Percentiles rank a stretch among this genome's conserved stretches.
phyloP scores from a whole-genome alignment of 2,113 vertebrate species.

The Dascyllus trimaculatus region DNA sequence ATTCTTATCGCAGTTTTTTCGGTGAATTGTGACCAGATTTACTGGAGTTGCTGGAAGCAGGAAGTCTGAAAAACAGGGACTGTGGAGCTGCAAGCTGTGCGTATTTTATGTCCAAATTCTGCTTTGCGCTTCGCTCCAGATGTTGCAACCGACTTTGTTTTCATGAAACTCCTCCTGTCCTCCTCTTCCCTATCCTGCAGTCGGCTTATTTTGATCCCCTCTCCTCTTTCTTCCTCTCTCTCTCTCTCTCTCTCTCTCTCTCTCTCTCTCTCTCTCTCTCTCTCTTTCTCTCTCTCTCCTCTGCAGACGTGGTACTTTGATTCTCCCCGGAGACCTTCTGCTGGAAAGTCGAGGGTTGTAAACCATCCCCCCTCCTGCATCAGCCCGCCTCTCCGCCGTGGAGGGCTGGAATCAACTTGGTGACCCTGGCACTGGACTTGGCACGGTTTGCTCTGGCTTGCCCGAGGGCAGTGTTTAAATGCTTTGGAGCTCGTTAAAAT shows the following conservation, averaged over 20 bases:
- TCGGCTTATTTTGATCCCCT: constrained; percentile 57
- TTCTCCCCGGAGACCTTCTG: constrained; percentile 61
- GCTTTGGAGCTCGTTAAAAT: constrained; percentile 7
- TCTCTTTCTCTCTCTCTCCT: constrained; percentile 55
- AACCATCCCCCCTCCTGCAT: constrained; percentile 54
- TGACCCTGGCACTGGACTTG: constrained; percentile 65
- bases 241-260: constrained; percentile 56
- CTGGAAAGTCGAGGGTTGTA: constrained; percentile 59
- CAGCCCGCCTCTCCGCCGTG: constrained; percentile 64
- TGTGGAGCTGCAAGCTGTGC: constrained; percentile 15
- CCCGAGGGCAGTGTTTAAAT: constrained; percentile 8
- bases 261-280: constrained; percentile 43
- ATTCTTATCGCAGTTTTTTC: constrained; percentile 53
- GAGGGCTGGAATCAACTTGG: constrained; percentile 61
- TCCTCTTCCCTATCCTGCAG: constrained; percentile 13
- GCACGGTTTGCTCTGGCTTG: not conserved
- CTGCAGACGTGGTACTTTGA: constrained; percentile 83
- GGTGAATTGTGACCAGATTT: not conserved
- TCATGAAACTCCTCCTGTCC: constrained; percentile 44
- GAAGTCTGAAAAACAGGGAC: constrained; percentile 21
- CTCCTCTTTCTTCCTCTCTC: constrained; percentile 50
- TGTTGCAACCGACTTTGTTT: constrained; percentile 56
- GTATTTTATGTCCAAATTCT: constrained; percentile 39
- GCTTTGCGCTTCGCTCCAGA: constrained; percentile 52
- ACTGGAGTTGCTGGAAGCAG: constrained; percentile 31